These are phyloP conservation scores for Harmothoe impar DNA, from an alignment of 2,888 invertebrate genomes.

Conservation along the genomic window DNA sequence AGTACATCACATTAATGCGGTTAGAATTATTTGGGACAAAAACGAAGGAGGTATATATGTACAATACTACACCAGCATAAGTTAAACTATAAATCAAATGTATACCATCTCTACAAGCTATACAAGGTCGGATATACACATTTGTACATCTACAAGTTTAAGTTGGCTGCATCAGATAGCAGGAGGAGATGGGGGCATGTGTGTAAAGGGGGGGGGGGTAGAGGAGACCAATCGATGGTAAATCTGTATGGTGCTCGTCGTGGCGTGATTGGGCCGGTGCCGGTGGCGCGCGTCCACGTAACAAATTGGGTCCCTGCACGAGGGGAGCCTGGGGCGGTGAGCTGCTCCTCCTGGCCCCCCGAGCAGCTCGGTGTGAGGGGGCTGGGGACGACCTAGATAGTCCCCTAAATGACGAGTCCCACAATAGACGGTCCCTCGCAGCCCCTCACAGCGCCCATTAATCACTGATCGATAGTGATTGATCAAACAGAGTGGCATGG, in stretches of 20 bases:
- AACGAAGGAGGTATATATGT: no score
- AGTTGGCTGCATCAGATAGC: neutral
- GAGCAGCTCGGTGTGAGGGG: neutral
- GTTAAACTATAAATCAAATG: no score
- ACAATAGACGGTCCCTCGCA: conserved; percentile 32
- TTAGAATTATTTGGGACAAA: no score
- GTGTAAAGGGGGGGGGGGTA: neutral
- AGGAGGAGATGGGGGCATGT: neutral
- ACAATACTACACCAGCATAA: no score
- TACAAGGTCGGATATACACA: no score
- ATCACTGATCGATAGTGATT: conserved; percentile 52
- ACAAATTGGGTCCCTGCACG: conserved; percentile 44
- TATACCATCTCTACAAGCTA: no score
- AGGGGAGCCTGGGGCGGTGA: conserved; percentile 22
- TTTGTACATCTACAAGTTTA: no score
- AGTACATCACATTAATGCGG: no score
- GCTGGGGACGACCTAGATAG: neutral
- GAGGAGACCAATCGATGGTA: neutral
- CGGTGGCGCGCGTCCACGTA: conserved; percentile 12
- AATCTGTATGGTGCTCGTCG: conserved; percentile 34
- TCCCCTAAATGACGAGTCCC: neutral
- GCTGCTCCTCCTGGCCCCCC: conserved; percentile 19
- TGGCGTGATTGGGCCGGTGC: conserved; percentile 21
- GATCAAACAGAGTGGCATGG: neutral
- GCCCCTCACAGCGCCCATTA: neutral